Percentiles rank a stretch among this genome's conserved stretches.
These are phyloP conservation scores for Brachyhypopomus gauderio DNA, from an alignment of 2,113 vertebrate genomes.

Conservation along the genomic window DNA sequence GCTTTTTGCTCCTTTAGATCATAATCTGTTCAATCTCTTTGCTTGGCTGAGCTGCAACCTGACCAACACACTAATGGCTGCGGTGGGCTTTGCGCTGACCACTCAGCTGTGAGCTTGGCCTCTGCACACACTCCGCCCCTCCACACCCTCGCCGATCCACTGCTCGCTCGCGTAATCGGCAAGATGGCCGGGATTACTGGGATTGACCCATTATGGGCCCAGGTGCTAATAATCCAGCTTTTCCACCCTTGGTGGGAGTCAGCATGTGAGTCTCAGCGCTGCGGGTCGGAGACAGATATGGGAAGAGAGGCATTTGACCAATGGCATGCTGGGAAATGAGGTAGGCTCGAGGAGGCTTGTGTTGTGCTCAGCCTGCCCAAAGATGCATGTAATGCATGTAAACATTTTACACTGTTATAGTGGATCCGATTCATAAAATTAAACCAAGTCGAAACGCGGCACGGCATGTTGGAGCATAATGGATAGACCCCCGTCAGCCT, in stretches of 20 bases:
- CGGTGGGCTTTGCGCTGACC: slow-evolving; percentile 13
- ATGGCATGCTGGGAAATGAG: too few relatives aligned
- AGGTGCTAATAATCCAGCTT: background rate
- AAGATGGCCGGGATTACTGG: slow-evolving; percentile 33
- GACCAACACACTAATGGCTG: slow-evolving; percentile 37
- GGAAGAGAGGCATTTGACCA: too few relatives aligned
- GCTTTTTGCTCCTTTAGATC: slow-evolving; percentile 36
- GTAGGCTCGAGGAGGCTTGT: too few relatives aligned
- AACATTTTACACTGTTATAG: too few relatives aligned
- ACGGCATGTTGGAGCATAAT: too few relatives aligned
- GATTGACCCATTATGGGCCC: slow-evolving; percentile 43
- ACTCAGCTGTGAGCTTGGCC: background rate
- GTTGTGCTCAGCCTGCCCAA: too few relatives aligned
- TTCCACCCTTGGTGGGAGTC: background rate
- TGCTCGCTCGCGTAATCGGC: slow-evolving; percentile 38
- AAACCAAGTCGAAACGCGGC: too few relatives aligned
- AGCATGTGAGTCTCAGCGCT: background rate
- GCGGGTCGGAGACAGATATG: too few relatives aligned
- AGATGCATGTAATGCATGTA: too few relatives aligned
- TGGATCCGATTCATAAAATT: too few relatives aligned
- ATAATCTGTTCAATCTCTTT: slow-evolving; percentile 27
- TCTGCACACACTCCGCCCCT: background rate
- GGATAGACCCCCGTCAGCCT: too few relatives aligned
- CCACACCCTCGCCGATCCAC: slow-evolving; percentile 35
- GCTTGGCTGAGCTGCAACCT: slow-evolving; percentile 9